Base-by-base conservation (phyloP, 2,888 invertebrate genomes). In the Eucera pruinosa region DNA sequence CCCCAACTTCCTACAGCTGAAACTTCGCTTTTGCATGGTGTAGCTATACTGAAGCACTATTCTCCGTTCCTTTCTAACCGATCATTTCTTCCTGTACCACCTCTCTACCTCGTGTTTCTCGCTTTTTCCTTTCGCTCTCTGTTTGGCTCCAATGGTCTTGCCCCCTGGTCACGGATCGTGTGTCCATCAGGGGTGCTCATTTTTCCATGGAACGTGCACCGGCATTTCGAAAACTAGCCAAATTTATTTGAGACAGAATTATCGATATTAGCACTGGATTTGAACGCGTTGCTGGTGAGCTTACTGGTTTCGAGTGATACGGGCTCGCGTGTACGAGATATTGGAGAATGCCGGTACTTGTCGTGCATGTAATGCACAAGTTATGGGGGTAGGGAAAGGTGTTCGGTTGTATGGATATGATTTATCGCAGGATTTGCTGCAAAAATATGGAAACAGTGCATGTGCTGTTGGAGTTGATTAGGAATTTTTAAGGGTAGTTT, bases 101-200 rank as follows among this genome's bases (percentile, higher is more conserved):
- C 27, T 60, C 61, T 39, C 33, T 61, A 18, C 23, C 61, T 47
- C 48, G 55, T 39, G 25, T 20, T 15, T 50, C 61, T 41, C 30
- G 18, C 68, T 62, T 65, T 54, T 78, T 27, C 55, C 58, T 45
- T 25, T 43, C 23, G 30, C 52, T 66, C 67, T 39, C 48, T 58
- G 13, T 62, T 58, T 57, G 23, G 41, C 47, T 23, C 36, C 25
- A 58, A 65, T 25, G 55, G 55, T 27, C 72, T 75, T 70, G 68
- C 76, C 60, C 61, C 54, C 58, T 62, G 61, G 55, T 80, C 77
- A 67, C 62, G 83, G 82, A 84, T 87, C 81, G 75, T 80, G 80
- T 83, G 73, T 84, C 85, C 78, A 50, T 66, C 86, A 84, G 86
- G 71, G 87, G 73, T 83, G 78, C 85, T 86, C 87, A 86, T 72